Percentiles rank a stretch among this genome's conserved stretches.
Evolutionary conservation across 2,113 vertebrate genomes (phyloP).

Genomic region (Trogon surrucura): DNA sequence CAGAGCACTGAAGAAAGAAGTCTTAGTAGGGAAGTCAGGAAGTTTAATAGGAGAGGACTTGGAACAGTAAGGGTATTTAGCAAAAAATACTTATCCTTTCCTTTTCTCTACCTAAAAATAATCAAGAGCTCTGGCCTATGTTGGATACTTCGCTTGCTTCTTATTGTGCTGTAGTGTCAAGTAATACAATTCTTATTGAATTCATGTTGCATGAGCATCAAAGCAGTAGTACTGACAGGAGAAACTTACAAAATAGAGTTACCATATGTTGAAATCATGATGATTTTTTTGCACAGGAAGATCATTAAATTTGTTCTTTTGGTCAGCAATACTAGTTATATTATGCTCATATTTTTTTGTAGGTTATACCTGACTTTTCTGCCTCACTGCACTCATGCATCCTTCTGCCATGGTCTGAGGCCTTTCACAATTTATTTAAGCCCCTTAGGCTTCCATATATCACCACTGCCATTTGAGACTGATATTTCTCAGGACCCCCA

Average conservation of each 20-base stretch:
- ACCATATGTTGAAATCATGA: not conserved
- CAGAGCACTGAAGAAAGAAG: not conserved
- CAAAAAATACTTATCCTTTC: not conserved
- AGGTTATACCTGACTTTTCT: not conserved
- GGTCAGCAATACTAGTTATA: not conserved
- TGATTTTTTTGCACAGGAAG: not conserved
- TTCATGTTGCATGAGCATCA: not conserved
- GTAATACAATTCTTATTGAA: not conserved
- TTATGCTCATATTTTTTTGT: not conserved
- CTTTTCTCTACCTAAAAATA: not conserved
- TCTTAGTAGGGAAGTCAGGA: not conserved
- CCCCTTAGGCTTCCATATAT: not conserved
- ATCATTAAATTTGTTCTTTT: not conserved
- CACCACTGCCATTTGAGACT: not conserved
- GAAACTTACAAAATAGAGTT: not conserved
- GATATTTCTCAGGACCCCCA: not conserved
- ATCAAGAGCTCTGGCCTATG: fast-evolving
- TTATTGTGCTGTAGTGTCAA: not conserved
- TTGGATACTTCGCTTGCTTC: not conserved
- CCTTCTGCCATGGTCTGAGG: not conserved
- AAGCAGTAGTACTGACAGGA: not conserved
- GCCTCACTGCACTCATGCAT: not conserved
- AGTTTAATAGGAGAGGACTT: not conserved
- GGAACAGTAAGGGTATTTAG: not conserved
- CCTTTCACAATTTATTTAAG: not conserved